phyloP scores from a whole-genome alignment of 2,797 vertebrate genomes.

The Enteromius anoplus region DNA sequence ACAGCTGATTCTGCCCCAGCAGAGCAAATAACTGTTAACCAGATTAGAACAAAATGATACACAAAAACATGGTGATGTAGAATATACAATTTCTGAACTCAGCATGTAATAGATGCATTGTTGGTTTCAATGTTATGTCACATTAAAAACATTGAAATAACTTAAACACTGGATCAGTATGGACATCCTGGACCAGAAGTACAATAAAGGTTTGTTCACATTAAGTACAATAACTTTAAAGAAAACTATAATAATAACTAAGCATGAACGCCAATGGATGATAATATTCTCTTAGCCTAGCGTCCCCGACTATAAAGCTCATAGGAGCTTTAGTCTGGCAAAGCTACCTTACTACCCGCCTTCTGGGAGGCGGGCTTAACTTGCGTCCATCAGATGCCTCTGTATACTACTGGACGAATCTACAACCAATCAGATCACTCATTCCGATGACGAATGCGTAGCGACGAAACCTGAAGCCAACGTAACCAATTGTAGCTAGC shows the following conservation, averaged over 20 bases:
- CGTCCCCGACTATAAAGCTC: too few relatives aligned
- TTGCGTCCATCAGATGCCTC: too few relatives aligned
- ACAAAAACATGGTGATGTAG: neutral
- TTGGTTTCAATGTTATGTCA: neutral
- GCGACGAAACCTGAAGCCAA: too few relatives aligned
- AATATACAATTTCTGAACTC: neutral
- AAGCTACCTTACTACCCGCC: too few relatives aligned
- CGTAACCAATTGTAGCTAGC: too few relatives aligned
- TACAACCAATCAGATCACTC: too few relatives aligned
- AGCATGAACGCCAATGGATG: neutral
- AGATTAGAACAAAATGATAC: neutral
- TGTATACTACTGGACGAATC: too few relatives aligned
- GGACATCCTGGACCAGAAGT: neutral
- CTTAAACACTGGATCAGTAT: neutral
- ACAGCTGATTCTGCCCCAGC: neutral
- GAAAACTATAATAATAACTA: neutral
- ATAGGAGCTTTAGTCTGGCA: too few relatives aligned
- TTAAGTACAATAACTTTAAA: neutral
- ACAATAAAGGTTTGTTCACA: neutral
- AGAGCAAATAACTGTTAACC: neutral
- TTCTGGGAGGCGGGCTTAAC: too few relatives aligned
- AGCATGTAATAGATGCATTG: neutral
- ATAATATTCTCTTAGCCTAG: neutral
- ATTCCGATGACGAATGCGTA: too few relatives aligned
- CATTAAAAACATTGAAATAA: neutral